These are phyloP conservation scores for Dromius quadrimaculatus DNA, from an alignment of 2,888 invertebrate species.

Conservation along the genomic window DNA sequence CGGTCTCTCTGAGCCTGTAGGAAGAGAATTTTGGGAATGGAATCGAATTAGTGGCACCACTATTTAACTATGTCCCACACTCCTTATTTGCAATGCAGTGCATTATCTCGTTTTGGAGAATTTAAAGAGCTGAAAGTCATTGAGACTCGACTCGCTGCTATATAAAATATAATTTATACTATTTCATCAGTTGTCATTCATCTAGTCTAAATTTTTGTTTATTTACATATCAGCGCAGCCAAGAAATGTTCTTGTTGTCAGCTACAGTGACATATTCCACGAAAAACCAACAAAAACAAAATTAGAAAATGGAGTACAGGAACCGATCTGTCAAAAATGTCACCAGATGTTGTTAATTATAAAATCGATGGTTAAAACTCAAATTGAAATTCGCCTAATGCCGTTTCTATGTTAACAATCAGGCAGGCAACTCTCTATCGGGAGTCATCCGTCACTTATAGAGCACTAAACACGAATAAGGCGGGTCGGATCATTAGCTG, in stretches of 20 bases:
- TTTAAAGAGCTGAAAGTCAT: no score
- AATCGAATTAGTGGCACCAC: no score
- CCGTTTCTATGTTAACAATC: conserved; percentile 66
- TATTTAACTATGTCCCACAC: no score
- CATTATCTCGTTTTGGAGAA: no score
- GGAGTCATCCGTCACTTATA: conserved; percentile 66
- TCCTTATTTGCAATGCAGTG: no score
- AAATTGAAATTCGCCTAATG: conserved; percentile 68
- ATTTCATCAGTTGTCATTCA: no score
- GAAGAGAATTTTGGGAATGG: no score
- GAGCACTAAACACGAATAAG: conserved; percentile 61
- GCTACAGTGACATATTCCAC: conserved; percentile 16
- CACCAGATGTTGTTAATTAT: conserved; percentile 37
- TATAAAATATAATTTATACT: no score
- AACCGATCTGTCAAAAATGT: conserved; percentile 30
- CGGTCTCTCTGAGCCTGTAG: no score
- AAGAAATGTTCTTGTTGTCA: neutral
- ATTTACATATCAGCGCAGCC: no score
- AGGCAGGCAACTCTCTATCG: conserved; percentile 58
- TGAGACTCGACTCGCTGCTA: no score
- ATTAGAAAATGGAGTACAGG: conserved; percentile 7
- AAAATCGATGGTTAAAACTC: conserved; percentile 54
- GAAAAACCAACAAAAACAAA: conserved; percentile 38
- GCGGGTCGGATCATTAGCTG: conserved; percentile 61
- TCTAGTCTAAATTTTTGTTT: no score